These are phyloP conservation scores for Rhopalosiphum nymphaeae DNA, from an alignment of 2,888 invertebrate species.

Conservation along the genomic window DNA sequence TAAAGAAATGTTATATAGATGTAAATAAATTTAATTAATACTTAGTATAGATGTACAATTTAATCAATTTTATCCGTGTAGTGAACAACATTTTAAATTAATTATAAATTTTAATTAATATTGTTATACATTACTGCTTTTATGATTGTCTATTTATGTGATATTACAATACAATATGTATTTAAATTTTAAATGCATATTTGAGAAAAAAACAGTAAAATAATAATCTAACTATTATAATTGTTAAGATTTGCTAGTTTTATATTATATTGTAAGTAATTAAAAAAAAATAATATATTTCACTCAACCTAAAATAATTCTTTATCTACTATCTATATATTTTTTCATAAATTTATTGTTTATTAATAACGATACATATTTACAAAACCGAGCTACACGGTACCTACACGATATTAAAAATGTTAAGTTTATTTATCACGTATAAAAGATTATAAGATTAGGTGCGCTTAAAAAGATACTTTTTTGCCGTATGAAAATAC, in stretches of 20 bases:
- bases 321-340: background rate
- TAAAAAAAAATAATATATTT: too few relatives aligned
- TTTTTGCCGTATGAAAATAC: background rate
- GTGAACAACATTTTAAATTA: background rate
- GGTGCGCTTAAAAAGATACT: background rate
- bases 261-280: background rate
- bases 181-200: background rate
- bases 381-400: background rate
- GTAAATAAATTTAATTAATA: background rate
- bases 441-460: background rate
- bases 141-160: background rate
- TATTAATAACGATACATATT: background rate
- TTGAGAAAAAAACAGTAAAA: background rate
- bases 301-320: background rate
- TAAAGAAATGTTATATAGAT: background rate
- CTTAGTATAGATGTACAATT: background rate
- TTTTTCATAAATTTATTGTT: background rate
- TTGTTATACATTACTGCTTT: background rate
- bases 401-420: background rate
- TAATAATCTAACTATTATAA: background rate
- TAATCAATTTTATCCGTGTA: background rate
- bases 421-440: background rate
- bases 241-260: background rate
- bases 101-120: background rate
- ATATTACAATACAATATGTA: background rate